Conservation (phyloP, 2,797 vertebrate species). For the Xiphophorus birchmanni region DNA sequence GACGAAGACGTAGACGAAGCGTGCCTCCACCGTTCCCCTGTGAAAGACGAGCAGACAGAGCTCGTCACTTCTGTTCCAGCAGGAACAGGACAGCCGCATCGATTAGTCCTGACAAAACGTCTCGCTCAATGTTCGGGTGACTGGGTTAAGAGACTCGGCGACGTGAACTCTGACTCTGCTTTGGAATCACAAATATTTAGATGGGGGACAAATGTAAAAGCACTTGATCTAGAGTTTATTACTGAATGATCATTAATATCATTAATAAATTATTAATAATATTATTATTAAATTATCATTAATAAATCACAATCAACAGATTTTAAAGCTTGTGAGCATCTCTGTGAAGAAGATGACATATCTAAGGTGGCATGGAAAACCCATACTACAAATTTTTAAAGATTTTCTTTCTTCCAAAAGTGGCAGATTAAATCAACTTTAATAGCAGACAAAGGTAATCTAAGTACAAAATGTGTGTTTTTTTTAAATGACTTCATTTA, state of each 20-base stretch:
- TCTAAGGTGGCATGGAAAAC: background rate
- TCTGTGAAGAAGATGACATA: background rate
- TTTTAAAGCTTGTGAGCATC: background rate
- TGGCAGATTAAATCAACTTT: background rate
- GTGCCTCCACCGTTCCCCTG: slow-evolving; percentile 94
- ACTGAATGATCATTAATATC: background rate
- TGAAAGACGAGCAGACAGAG: slow-evolving; percentile 33
- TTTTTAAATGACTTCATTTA: background rate
- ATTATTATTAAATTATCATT: too few relatives aligned
- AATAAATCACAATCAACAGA: background rate
- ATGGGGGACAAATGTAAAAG: background rate
- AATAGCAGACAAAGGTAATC: background rate
- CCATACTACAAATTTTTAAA: background rate
- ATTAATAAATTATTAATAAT: too few relatives aligned
- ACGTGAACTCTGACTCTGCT: slow-evolving; percentile 31
- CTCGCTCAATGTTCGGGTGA: slow-evolving; percentile 34
- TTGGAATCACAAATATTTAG: slow-evolving; percentile 23
- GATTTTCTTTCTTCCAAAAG: background rate
- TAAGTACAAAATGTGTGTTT: background rate
- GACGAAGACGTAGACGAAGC: slow-evolving; percentile 94
- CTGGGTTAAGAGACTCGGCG: slow-evolving; percentile 21
- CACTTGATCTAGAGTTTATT: slow-evolving; percentile 1
- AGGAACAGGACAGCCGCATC: slow-evolving; percentile 22
- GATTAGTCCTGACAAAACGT: slow-evolving; percentile 34
- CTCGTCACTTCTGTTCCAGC: slow-evolving; percentile 21